Evolutionary conservation across 2,888 invertebrate genomes (phyloP).

Genomic region (Opisthograptis luteolata): DNA sequence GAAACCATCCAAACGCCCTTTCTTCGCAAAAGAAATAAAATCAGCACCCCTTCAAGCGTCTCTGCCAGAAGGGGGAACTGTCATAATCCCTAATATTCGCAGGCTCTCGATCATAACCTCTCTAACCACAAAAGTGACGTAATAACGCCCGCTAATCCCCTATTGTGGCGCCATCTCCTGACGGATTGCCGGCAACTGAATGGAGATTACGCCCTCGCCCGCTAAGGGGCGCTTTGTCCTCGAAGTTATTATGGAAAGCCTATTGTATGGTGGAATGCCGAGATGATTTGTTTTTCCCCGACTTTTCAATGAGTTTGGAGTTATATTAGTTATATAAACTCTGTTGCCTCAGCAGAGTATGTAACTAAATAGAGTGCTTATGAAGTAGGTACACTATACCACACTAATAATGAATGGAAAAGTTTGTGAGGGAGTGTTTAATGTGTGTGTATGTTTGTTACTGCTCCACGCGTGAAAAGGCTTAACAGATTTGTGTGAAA

Average conservation of each 20-base stretch:
- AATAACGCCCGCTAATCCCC: slow-evolving; percentile 80
- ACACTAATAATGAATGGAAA: no score
- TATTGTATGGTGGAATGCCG: slow-evolving; percentile 56
- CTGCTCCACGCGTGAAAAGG: no score
- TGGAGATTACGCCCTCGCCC: slow-evolving; percentile 65
- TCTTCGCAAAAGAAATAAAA: slow-evolving; percentile 26
- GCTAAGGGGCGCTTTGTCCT: slow-evolving; percentile 74
- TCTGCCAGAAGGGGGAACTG: slow-evolving; percentile 60
- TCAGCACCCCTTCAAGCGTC: slow-evolving; percentile 26
- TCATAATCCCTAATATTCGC: slow-evolving; percentile 81
- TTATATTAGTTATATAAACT: slow-evolving; percentile 15
- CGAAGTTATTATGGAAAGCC: slow-evolving; percentile 63
- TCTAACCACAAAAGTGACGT: slow-evolving; percentile 75
- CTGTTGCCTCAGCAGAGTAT: neutral
- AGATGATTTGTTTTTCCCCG: slow-evolving; percentile 71
- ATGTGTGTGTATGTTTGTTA: no score
- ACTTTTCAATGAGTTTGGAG: slow-evolving; percentile 47
- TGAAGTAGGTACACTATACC: no score
- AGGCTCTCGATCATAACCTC: slow-evolving; percentile 75
- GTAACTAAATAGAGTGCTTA: slow-evolving; percentile 4
- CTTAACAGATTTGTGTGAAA: no score
- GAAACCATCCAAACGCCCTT: slow-evolving; percentile 14
- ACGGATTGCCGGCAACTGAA: slow-evolving; percentile 76
- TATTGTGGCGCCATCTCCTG: slow-evolving; percentile 82
- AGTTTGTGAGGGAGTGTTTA: no score